Conservation (phyloP, 2,113 vertebrate genomes). For the Artemisiospiza belli region DNA sequence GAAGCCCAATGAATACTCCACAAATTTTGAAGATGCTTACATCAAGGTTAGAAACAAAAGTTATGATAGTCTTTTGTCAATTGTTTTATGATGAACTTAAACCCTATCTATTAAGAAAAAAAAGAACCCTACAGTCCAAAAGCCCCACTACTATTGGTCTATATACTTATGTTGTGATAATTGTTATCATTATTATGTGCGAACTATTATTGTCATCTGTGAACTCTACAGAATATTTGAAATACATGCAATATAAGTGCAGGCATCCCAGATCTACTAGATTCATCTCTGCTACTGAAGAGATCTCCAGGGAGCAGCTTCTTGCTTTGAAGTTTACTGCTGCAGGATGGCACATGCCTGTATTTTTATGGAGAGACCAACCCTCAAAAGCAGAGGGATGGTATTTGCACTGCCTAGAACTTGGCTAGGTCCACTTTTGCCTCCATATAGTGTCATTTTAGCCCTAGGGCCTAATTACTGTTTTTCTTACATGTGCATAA, state of each 20-base stretch:
- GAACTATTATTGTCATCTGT: not conserved
- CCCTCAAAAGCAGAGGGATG: accelerated
- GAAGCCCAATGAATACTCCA: not conserved
- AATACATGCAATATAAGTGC: not conserved
- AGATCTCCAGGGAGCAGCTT: not conserved
- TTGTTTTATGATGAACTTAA: not conserved
- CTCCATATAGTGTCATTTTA: not conserved
- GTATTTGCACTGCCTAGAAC: not conserved
- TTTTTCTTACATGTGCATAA: not conserved
- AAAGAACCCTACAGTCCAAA: not conserved
- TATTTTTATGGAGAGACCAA: not conserved
- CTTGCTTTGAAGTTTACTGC: not conserved
- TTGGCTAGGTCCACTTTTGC: not conserved
- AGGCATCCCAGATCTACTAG: not conserved
- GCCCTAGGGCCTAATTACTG: not conserved
- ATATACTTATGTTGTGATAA: not conserved
- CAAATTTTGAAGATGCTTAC: not conserved
- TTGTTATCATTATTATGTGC: not conserved
- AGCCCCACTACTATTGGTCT: accelerated
- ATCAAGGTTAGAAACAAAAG: not conserved
- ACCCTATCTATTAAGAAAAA: not conserved
- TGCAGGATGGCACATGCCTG: not conserved
- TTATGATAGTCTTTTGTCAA: not conserved
- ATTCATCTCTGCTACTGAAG: not conserved
- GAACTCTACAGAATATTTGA: not conserved